phyloP scores from a whole-genome alignment of 2,113 vertebrate genomes.

The Petroica traversi region DNA sequence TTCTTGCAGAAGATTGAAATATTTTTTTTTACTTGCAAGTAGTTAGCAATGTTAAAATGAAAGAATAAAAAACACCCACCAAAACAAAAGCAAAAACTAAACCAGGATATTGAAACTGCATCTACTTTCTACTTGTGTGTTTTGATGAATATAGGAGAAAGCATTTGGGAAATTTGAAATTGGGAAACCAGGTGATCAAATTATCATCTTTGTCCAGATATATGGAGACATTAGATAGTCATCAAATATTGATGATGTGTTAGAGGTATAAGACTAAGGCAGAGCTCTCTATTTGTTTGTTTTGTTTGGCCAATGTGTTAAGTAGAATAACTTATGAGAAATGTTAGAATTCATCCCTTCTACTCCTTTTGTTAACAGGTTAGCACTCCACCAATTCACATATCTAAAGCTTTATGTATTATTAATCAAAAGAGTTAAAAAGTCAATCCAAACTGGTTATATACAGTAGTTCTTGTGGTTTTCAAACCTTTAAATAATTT shows the following conservation, averaged over 20 bases:
- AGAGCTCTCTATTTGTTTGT: conserved; percentile 54
- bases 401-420: conserved; percentile 71
- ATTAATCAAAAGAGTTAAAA: conserved; percentile 83
- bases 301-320: conserved; percentile 64
- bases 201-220: conserved; percentile 15
- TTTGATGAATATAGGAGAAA: neutral
- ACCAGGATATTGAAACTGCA: neutral
- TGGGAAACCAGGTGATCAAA: conserved; percentile 28
- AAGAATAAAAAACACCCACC: neutral
- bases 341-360: conserved; percentile 65
- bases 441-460: conserved; percentile 81
- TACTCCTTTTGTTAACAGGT: conserved; percentile 72
- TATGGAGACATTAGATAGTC: conserved; percentile 50
- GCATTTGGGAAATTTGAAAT: neutral
- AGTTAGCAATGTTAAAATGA: neutral
- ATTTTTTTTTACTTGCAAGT: neutral
- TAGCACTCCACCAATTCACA: conserved; percentile 71
- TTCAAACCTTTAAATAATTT: conserved; percentile 81
- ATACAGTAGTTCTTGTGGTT: conserved; percentile 76
- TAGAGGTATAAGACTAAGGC: conserved; percentile 52
- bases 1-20: neutral
- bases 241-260: conserved; percentile 75
- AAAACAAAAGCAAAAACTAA: neutral
- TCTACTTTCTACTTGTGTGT: neutral
- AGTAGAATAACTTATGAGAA: conserved; percentile 68